Conservation (phyloP, 1,140 invertebrate species). For the Pogonomyrmex barbatus region DNA sequence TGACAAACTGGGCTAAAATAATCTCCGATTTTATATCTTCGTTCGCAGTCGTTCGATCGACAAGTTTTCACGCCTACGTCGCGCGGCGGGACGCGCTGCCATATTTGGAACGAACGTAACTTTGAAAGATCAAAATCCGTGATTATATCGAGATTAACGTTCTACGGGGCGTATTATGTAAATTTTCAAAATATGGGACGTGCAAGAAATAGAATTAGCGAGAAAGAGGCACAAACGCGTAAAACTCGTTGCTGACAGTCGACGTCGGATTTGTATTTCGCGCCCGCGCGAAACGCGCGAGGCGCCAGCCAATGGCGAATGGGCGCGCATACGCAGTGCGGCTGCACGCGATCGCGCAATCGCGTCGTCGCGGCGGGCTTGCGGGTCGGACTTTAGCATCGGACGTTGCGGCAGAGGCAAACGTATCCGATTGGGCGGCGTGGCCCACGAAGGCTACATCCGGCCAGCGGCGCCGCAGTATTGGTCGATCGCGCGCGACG, state of each 20-base stretch:
- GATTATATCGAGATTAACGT: no score
- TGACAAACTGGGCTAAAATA: background rate
- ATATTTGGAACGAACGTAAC: slow-evolving; percentile 6
- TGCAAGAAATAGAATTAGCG: background rate
- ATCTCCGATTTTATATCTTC: no score
- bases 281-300: background rate
- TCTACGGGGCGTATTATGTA: background rate
- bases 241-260: background rate
- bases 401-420: slow-evolving; percentile 65
- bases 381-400: slow-evolving; percentile 69
- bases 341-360: background rate
- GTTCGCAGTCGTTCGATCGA: background rate
- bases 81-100: background rate
- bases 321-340: background rate
- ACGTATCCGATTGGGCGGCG: slow-evolving; percentile 72
- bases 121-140: background rate
- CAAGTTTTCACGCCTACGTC: background rate
- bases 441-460: slow-evolving; percentile 78
- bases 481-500: slow-evolving; percentile 77
- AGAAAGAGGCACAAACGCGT: background rate
- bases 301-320: background rate
- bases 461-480: slow-evolving; percentile 77
- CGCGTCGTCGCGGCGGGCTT: slow-evolving; percentile 2
- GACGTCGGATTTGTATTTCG: background rate
- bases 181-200: background rate